These are phyloP conservation scores for Eilema caniola DNA, from an alignment of 2,888 invertebrate genomes.

Conservation along the genomic window DNA sequence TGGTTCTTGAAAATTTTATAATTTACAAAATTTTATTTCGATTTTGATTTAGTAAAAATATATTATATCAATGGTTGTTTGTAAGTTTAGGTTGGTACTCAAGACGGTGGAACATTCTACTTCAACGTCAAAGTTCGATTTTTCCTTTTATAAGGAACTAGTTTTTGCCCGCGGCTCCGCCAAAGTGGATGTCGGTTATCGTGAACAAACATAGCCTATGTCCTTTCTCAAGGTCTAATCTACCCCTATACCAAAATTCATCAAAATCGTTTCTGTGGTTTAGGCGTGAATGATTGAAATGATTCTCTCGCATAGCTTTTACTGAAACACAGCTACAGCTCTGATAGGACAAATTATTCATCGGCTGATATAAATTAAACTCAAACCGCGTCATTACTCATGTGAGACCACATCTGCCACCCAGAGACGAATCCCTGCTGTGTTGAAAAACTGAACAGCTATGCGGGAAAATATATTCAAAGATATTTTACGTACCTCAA, in stretches of 20 bases:
- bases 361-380: conserved; percentile 67
- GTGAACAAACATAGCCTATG: no score
- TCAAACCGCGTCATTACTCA: conserved; percentile 59
- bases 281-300: no score
- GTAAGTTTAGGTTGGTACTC: not conserved
- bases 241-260: no score
- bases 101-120: no score
- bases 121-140: no score
- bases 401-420: conserved; percentile 61
- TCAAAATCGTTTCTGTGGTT: no score
- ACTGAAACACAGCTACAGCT: conserved; percentile 35
- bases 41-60: no score
- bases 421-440: conserved; percentile 43
- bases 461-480: conserved; percentile 8
- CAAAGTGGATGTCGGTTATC: no score
- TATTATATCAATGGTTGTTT: no score
- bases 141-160: no score
- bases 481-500: not conserved
- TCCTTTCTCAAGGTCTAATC: no score
- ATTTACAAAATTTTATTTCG: not conserved
- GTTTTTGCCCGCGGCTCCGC: no score
- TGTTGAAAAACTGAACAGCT: conserved; percentile 40
- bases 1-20: not conserved
- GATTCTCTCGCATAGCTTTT: conserved; percentile 2
- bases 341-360: conserved; percentile 68